These are phyloP conservation scores for Corythaeola cristata DNA, from an alignment of 2,113 vertebrate genomes.

Conservation along the genomic window DNA sequence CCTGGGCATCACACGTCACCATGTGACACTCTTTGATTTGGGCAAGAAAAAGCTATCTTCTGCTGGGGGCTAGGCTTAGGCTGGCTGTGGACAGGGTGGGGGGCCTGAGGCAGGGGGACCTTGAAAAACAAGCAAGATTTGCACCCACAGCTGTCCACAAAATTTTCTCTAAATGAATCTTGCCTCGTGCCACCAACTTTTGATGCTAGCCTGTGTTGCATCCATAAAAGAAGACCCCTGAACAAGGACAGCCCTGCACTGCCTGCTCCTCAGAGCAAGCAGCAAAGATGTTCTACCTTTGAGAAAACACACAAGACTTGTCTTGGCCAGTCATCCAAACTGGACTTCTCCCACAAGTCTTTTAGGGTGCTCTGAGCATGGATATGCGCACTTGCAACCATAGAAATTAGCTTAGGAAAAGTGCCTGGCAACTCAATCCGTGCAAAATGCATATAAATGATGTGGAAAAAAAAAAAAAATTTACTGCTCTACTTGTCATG, in stretches of 20 bases:
- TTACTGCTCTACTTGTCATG: constrained; percentile 51
- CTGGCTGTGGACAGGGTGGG: background rate
- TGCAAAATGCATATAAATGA: constrained; percentile 1
- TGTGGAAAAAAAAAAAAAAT: background rate
- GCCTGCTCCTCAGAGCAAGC: background rate
- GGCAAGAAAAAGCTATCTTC: background rate
- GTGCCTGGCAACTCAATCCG: background rate
- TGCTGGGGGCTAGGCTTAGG: background rate
- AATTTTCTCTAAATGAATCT: background rate
- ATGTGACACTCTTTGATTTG: background rate
- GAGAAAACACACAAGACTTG: background rate
- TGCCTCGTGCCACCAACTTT: background rate
- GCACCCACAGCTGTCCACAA: background rate
- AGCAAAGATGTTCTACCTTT: background rate
- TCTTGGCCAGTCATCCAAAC: background rate
- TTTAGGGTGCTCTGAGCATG: background rate
- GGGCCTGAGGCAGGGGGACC: background rate
- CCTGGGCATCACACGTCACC: background rate
- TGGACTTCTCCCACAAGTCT: background rate
- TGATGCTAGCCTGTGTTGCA: background rate
- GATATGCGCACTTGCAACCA: background rate
- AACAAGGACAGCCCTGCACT: background rate
- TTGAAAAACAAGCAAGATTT: background rate
- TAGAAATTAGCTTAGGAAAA: constrained; percentile 26
- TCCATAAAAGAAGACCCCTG: background rate